Evolutionary conservation across 35 echinoderm and acorn worm genomes (phyloP).

Genomic region (Ophioderma brevispina): DNA sequence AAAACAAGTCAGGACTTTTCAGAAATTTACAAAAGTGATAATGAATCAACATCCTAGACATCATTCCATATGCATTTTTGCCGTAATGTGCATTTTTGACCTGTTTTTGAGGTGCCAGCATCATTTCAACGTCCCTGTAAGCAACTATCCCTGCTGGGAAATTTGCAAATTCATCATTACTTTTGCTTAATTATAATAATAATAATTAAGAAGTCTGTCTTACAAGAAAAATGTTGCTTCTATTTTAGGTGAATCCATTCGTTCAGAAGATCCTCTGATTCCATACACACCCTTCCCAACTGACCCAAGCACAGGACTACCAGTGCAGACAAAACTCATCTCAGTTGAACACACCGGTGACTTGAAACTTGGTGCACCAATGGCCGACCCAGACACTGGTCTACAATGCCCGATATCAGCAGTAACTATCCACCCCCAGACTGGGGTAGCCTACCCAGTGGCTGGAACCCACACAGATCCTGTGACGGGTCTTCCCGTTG

Average conservation of each 20-base stretch:
- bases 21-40: no score
- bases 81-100: no score
- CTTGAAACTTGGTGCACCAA: slow-evolving; percentile 73
- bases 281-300: slow-evolving; percentile 93
- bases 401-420: slow-evolving; percentile 88
- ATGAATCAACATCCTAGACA: no score
- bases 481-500: slow-evolving; percentile 84
- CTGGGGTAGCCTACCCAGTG: slow-evolving; percentile 90
- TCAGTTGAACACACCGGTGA: slow-evolving; percentile 68
- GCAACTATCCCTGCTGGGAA: no score
- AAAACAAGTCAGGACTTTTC: no score
- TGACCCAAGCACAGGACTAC: slow-evolving; percentile 65
- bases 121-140: no score
- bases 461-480: slow-evolving; percentile 95
- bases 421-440: slow-evolving; percentile 95
- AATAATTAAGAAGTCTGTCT: no score
- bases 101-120: no score
- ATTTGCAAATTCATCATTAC: no score
- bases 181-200: no score
- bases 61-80: no score
- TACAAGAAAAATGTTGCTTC: no score
- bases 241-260: slow-evolving; percentile 66
- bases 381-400: slow-evolving; percentile 72
- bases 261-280: slow-evolving; percentile 83
- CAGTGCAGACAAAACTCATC: slow-evolving; percentile 63